Conservation (phyloP, 2,888 invertebrate genomes). For the Podotricha telesiphe region DNA sequence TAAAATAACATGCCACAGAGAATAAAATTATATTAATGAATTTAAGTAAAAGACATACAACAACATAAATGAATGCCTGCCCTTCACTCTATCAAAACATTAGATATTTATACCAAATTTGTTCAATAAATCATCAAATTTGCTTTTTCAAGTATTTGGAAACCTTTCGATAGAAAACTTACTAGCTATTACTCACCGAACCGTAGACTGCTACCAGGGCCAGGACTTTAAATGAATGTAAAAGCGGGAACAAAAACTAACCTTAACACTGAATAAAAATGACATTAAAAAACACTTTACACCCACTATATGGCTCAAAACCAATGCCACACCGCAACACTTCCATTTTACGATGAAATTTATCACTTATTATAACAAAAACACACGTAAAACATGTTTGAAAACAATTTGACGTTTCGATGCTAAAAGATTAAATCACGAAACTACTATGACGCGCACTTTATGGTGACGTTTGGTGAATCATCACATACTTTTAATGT, state of each 20-base stretch:
- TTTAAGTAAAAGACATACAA: constrained; percentile 34
- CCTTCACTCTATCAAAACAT: constrained; percentile 45
- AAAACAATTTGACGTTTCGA: constrained; percentile 72
- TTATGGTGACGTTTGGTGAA: constrained; percentile 45
- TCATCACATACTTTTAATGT: constrained; percentile 41
- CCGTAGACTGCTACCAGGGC: constrained; percentile 63
- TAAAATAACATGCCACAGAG: no score
- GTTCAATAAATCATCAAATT: constrained; percentile 1
- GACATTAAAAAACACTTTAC: constrained; percentile 43
- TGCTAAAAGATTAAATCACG: constrained; percentile 55
- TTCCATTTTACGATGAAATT: constrained; percentile 33
- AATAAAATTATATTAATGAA: no score
- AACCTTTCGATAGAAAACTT: constrained; percentile 67
- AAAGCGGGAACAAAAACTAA: constrained; percentile 81
- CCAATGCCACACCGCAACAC: constrained; percentile 6
- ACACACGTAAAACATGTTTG: constrained; percentile 62
- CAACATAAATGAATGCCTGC: constrained; percentile 39
- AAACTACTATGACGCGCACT: constrained; percentile 47
- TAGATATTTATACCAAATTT: constrained; percentile 20
- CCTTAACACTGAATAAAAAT: constrained; percentile 67
- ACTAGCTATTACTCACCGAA: constrained; percentile 78
- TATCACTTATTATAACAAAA: constrained; percentile 50
- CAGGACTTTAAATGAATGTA: constrained; percentile 55
- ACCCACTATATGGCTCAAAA: constrained; percentile 27
- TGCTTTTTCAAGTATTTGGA: constrained; percentile 54